These are phyloP conservation scores for Pseudopipra pipra DNA, from an alignment of 2,113 vertebrate species.

Conservation along the genomic window DNA sequence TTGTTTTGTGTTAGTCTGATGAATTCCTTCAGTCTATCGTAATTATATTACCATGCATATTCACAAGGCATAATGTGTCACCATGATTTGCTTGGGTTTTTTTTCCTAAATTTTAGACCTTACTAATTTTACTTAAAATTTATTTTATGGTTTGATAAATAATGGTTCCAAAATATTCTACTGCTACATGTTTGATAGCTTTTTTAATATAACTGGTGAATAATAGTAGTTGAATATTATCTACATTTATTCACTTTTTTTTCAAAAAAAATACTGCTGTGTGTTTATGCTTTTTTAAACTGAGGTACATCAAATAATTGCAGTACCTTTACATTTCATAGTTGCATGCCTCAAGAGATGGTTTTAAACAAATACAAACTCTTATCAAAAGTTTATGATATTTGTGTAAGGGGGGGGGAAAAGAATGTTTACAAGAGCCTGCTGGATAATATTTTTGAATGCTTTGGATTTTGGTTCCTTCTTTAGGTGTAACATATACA, in stretches of 20 bases:
- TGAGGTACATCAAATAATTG: background rate
- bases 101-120: background rate
- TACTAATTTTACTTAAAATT: background rate
- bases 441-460: background rate
- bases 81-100: background rate
- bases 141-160: background rate
- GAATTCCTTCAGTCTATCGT: background rate
- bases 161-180: background rate
- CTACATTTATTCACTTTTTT: background rate
- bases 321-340: background rate
- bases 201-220: background rate
- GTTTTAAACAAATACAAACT: background rate
- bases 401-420: background rate
- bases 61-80: background rate
- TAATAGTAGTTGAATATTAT: background rate
- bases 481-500: background rate
- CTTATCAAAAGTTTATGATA: background rate
- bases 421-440: background rate
- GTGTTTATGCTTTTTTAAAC: background rate
- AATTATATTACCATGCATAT: background rate
- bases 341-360: background rate
- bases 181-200: background rate
- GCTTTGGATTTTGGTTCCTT: background rate
- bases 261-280: background rate
- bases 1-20: background rate